These are phyloP conservation scores for Nipponacmea schrenckii DNA, from an alignment of 2,888 invertebrate genomes.

Conservation along the genomic window DNA sequence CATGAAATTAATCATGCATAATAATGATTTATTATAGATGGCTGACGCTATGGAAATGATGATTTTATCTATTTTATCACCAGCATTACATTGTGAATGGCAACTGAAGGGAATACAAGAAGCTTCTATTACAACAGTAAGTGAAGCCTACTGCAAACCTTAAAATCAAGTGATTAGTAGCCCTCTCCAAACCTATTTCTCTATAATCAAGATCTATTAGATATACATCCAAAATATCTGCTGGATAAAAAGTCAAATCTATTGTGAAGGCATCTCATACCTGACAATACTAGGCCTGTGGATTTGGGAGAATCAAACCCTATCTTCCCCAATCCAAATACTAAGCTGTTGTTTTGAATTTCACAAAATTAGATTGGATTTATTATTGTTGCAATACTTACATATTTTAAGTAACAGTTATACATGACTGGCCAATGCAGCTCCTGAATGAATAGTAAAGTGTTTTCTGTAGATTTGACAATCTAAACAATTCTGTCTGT, in stretches of 20 bases:
- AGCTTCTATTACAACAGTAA: slow-evolving; percentile 89
- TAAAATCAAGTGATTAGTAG: not conserved
- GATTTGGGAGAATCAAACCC: too few species aligned
- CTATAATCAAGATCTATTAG: too few species aligned
- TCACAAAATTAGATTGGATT: too few species aligned
- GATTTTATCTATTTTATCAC: slow-evolving; percentile 90
- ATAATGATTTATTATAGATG: slow-evolving; percentile 74
- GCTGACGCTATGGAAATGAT: slow-evolving; percentile 99
- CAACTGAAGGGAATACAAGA: slow-evolving; percentile 89
- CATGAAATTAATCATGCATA: not conserved
- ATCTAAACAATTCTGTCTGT: not conserved
- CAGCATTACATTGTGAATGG: slow-evolving; percentile 95
- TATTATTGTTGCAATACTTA: too few species aligned
- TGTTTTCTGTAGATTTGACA: not conserved
- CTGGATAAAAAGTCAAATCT: not conserved
- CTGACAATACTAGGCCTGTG: too few species aligned
- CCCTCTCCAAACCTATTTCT: too few species aligned
- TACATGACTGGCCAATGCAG: too few species aligned
- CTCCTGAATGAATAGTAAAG: too few species aligned
- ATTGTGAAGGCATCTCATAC: too few species aligned
- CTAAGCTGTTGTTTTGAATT: too few species aligned
- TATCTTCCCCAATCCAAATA: too few species aligned
- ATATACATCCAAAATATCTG: not conserved
- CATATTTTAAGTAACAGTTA: too few species aligned
- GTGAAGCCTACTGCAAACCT: not conserved